Percentiles rank a stretch among this genome's conserved stretches.
phyloP scores from a whole-genome alignment of 1,140 invertebrate genomes.

The Neotoxoptera formosana region DNA sequence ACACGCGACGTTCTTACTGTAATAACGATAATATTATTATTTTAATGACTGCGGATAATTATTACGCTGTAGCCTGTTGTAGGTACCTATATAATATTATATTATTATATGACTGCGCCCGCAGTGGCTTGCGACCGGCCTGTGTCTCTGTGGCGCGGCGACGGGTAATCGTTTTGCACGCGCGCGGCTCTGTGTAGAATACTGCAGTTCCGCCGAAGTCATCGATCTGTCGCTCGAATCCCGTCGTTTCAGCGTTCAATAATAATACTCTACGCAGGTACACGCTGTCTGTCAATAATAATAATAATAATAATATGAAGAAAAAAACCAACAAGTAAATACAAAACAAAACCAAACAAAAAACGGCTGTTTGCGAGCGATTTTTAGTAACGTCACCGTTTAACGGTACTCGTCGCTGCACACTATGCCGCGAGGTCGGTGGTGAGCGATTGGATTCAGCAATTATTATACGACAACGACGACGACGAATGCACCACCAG shows the following conservation, averaged over 20 bases:
- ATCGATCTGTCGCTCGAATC: background rate
- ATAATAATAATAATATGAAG: background rate
- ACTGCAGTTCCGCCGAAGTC: background rate
- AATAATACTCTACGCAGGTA: background rate
- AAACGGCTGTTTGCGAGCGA: background rate
- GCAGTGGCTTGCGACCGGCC: background rate
- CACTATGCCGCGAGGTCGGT: background rate
- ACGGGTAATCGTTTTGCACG: background rate
- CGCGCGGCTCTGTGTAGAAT: background rate
- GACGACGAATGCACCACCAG: background rate
- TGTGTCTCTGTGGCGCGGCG: background rate
- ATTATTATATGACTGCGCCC: background rate
- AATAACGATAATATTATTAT: slow-evolving; percentile 1
- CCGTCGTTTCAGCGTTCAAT: background rate
- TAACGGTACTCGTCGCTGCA: slow-evolving; percentile 1
- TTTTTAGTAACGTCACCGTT: slow-evolving; percentile 37
- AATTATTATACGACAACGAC: background rate
- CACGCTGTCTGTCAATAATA: background rate
- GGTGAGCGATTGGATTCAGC: slow-evolving; percentile 14
- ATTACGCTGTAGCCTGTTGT: background rate
- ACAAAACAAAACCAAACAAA: background rate
- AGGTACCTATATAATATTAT: too few relatives aligned
- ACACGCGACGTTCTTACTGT: background rate
- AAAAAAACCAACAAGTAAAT: slow-evolving; percentile 1
- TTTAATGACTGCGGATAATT: slow-evolving; percentile 13